A percentile compares a stretch with the other conserved stretches of the same genome.
Evolutionary conservation across 2,113 vertebrate genomes (phyloP).

Genomic region (Laticauda laticaudata): DNA sequence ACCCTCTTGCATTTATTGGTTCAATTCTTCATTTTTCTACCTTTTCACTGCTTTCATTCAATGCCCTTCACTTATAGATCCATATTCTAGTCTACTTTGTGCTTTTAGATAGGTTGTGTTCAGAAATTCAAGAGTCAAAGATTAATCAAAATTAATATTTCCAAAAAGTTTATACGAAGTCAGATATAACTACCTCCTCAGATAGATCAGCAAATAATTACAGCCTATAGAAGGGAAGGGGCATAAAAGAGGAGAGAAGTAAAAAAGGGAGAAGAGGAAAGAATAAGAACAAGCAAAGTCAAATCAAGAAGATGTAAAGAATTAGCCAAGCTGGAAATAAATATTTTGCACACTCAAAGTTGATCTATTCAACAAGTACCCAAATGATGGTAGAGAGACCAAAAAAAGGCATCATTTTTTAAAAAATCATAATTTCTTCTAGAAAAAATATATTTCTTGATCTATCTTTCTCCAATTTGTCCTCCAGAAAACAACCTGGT

Average conservation of each 20-base stretch:
- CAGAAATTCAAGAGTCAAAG: not conserved
- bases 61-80: not conserved
- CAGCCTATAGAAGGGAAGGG: not conserved
- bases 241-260: not conserved
- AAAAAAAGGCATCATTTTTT: not conserved
- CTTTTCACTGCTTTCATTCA: not conserved
- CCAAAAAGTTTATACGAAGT: not conserved
- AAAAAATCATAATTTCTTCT: not conserved
- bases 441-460: not conserved
- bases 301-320: not conserved
- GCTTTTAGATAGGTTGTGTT: not conserved
- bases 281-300: not conserved
- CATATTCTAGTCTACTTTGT: not conserved
- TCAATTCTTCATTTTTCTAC: not conserved
- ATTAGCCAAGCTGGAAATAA: not conserved
- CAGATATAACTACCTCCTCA: not conserved
- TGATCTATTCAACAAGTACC: not conserved
- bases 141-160: not conserved
- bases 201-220: not conserved
- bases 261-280: not conserved
- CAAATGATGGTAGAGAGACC: not conserved
- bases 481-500: not conserved
- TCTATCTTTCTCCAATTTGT: not conserved
- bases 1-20: not conserved
- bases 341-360: not conserved